A percentile compares a stretch with the other conserved stretches of the same genome.
Evolutionary conservation across 2,113 vertebrate genomes (phyloP).

Genomic region (Ginglymostoma cirratum): DNA sequence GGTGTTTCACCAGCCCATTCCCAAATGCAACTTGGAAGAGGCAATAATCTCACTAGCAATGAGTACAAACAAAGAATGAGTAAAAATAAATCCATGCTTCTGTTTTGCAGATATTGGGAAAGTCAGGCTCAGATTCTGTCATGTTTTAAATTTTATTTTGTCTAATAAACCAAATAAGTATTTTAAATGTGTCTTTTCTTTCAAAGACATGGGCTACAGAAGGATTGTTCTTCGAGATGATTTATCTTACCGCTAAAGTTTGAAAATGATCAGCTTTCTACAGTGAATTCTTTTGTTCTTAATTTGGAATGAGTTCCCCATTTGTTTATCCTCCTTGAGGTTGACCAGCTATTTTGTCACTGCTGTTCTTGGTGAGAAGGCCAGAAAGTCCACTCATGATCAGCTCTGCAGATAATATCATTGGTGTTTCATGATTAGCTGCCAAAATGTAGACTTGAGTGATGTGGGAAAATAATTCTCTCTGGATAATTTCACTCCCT

Average conservation of each 20-base stretch:
- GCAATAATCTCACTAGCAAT: background rate
- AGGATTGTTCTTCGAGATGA: background rate
- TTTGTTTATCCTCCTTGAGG: background rate
- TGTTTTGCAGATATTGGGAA: background rate
- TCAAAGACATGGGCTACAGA: background rate
- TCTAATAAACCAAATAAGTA: background rate
- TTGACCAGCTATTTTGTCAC: background rate
- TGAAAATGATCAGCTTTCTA: background rate
- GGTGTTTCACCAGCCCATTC: background rate
- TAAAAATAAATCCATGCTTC: background rate
- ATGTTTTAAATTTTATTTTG: background rate
- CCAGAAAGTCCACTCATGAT: background rate
- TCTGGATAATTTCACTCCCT: slow-evolving; percentile 6
- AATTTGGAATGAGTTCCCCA: background rate
- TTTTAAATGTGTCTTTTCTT: background rate
- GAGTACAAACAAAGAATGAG: background rate
- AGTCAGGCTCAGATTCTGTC: background rate
- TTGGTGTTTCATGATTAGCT: background rate
- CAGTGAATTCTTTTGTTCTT: background rate
- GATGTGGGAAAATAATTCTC: slow-evolving; percentile 14
- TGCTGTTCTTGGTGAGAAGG: background rate
- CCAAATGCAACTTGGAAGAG: background rate
- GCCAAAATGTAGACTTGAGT: slow-evolving; percentile 6
- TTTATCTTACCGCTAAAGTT: background rate
- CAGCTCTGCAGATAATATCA: background rate